These are phyloP conservation scores for Argyra leucocephala DNA, from an alignment of 2,888 invertebrate genomes.

Conservation along the genomic window DNA sequence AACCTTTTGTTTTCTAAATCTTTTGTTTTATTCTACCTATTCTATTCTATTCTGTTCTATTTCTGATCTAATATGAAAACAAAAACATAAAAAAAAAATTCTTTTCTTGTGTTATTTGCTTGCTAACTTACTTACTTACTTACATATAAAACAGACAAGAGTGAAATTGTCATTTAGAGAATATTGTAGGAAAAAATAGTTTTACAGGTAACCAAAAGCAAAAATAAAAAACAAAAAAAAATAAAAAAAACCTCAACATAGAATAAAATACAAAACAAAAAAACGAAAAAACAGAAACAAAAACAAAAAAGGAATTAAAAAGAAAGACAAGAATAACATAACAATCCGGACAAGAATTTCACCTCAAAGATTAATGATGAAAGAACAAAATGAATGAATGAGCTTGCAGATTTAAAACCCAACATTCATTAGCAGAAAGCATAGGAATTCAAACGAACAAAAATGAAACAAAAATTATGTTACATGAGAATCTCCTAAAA, in stretches of 20 bases:
- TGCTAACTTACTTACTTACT: too few species aligned
- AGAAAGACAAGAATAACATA: neutral
- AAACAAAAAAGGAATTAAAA: neutral
- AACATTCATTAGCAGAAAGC: neutral
- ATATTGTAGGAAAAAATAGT: neutral
- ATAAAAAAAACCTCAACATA: neutral
- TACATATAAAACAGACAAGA: neutral
- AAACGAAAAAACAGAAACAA: neutral
- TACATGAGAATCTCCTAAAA: too few species aligned
- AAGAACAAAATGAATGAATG: conserved; percentile 4
- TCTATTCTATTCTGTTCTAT: neutral
- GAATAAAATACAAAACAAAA: neutral
- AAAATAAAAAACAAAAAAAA: neutral
- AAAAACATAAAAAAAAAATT: neutral
- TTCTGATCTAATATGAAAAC: neutral
- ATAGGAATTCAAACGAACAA: neutral
- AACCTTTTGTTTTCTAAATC: neutral
- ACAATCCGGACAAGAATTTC: neutral
- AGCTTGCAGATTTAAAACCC: neutral
- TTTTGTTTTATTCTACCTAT: neutral
- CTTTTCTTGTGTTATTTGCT: too few species aligned
- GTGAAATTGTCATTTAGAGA: neutral
- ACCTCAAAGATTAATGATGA: conserved; percentile 3
- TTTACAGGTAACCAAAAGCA: neutral
- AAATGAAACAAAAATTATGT: too few species aligned